Percentiles rank a stretch among this genome's conserved stretches.
Conservation (phyloP, 2,888 invertebrate genomes). For the Pelosia muscerda region DNA sequence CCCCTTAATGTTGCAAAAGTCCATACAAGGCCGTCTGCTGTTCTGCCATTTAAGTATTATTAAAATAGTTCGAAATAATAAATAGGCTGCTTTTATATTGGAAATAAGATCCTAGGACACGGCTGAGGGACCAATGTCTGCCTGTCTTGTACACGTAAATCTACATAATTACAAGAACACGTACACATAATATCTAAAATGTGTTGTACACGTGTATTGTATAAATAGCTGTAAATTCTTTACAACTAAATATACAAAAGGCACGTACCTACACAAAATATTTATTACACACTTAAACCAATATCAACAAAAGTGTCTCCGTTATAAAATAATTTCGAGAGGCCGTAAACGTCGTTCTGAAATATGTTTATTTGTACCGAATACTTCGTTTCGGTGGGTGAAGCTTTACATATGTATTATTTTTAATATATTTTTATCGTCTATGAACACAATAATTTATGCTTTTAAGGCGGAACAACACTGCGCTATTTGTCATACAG, state of each 20-base stretch:
- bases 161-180: not conserved
- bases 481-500: too few species aligned
- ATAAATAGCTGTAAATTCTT: conserved; percentile 1
- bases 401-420: conserved; percentile 29
- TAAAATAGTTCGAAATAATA: too few species aligned
- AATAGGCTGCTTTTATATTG: too few species aligned
- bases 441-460: conserved; percentile 22
- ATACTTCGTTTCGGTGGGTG: conserved; percentile 18
- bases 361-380: conserved; percentile 34
- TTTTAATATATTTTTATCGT: conserved; percentile 25
- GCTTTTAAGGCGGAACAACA: not conserved
- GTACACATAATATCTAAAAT: conserved; percentile 1
- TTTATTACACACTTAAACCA: conserved; percentile 35
- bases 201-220: not conserved
- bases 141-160: not conserved
- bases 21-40: too few species aligned
- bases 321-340: conserved; percentile 37
- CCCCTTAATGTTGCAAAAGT: too few species aligned
- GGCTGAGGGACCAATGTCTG: too few species aligned
- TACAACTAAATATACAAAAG: not conserved
- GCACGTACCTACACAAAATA: conserved; percentile 21
- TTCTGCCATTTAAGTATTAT: too few species aligned
- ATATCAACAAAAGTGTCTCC: conserved; percentile 31
- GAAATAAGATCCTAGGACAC: too few species aligned
- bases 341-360: conserved; percentile 36